Evolutionary conservation across 2,113 vertebrate species (phyloP).

Genomic region (Garra rufa): DNA sequence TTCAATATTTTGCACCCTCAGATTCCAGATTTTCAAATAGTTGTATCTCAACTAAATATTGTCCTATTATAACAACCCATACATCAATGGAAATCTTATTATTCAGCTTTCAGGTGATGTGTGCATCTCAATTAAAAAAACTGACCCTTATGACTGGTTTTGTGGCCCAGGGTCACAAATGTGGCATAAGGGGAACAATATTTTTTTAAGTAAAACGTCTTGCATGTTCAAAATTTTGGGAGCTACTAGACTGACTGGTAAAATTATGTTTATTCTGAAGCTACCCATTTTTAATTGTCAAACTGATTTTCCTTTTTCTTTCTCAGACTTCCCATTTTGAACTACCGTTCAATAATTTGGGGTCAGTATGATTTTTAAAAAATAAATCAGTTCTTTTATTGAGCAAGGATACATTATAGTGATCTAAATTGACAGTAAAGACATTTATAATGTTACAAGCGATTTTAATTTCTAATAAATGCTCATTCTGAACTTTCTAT

Average conservation of each 20-base stretch:
- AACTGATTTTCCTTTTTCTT: not conserved
- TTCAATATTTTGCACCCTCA: too few species aligned
- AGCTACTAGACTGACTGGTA: not conserved
- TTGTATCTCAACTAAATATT: too few species aligned
- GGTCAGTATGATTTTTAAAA: not conserved
- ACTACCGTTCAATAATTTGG: not conserved
- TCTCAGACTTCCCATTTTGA: not conserved
- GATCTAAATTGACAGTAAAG: not conserved
- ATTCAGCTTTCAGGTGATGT: too few species aligned
- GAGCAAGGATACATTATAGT: not conserved
- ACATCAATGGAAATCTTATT: too few species aligned
- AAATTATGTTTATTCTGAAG: not conserved
- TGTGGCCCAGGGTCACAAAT: too few species aligned
- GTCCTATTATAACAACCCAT: too few species aligned
- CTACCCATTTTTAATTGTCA: not conserved
- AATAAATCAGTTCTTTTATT: not conserved
- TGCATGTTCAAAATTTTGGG: not conserved
- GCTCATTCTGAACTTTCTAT: not conserved
- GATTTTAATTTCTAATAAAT: not conserved
- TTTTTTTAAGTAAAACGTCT: too few species aligned
- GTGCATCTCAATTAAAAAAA: too few species aligned
- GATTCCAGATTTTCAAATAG: too few species aligned
- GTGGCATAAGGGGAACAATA: not conserved
- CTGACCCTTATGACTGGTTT: too few species aligned
- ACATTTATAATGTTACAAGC: not conserved